Percentiles rank a stretch among this genome's conserved stretches.
These are phyloP conservation scores for Erythrocebus patas DNA, from an alignment of 2,113 vertebrate genomes.

Conservation along the genomic window DNA sequence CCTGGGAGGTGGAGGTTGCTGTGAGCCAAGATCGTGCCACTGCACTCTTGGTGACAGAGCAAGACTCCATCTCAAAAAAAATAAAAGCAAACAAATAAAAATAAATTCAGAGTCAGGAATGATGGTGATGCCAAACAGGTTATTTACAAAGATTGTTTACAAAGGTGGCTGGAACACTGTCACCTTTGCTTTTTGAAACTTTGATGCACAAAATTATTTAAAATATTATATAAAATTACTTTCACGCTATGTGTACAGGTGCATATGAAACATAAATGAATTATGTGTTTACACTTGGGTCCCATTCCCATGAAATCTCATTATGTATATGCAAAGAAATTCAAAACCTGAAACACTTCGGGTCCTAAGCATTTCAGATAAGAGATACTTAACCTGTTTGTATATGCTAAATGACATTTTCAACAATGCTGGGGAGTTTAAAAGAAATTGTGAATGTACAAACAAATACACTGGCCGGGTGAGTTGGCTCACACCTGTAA, in stretches of 20 bases:
- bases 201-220: not conserved
- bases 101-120: not conserved
- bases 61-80: too few species aligned
- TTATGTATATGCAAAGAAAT: not conserved
- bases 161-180: not conserved
- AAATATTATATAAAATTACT: not conserved
- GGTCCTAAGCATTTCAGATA: not conserved
- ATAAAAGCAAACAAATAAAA: too few species aligned
- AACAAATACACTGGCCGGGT: not conserved
- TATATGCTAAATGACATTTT: constrained; percentile 5
- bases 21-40: too few species aligned
- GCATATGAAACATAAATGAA: not conserved
- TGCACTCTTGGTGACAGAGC: too few species aligned
- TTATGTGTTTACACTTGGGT: not conserved
- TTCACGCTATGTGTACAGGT: not conserved
- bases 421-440: not conserved
- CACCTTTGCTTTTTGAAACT: not conserved
- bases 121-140: not conserved
- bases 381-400: not conserved
- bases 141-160: not conserved
- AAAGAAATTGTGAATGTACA: not conserved
- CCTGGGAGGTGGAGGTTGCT: too few species aligned
- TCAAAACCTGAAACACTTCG: not conserved
- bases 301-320: not conserved
- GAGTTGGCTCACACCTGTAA: too few species aligned